Percentiles rank a stretch among this genome's conserved stretches.
Evolutionary conservation across 2,113 vertebrate species (phyloP).

Genomic region (Stegostoma tigrinum): DNA sequence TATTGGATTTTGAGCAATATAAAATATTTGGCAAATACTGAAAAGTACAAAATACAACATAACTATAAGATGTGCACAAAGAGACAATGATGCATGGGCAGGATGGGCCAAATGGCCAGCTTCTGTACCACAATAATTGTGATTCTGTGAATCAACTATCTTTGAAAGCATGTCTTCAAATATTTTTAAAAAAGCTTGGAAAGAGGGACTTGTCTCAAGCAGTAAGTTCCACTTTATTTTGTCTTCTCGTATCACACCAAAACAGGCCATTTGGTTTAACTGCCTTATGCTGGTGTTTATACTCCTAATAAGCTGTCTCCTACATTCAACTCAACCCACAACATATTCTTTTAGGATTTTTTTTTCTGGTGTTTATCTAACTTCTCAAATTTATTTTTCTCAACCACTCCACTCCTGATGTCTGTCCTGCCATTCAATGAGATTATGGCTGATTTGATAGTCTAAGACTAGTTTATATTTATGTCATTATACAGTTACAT

Average conservation of each 20-base stretch:
- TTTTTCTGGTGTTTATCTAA: neutral
- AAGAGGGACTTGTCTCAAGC: neutral
- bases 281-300: neutral
- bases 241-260: neutral
- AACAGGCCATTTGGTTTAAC: neutral
- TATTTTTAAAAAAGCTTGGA: neutral
- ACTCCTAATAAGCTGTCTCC: neutral
- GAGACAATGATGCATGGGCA: too few species aligned
- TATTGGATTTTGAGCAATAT: too few species aligned
- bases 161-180: neutral
- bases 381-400: neutral
- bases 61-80: neutral
- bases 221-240: neutral
- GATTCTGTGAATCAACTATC: neutral
- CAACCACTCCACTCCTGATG: neutral
- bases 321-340: neutral
- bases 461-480: too few species aligned
- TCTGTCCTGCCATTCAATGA: too few species aligned
- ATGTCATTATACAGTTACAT: neutral
- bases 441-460: too few species aligned
- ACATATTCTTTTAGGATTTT: neutral
- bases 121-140: too few species aligned
- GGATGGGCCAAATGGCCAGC: too few species aligned
- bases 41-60: neutral
- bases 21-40: neutral